phyloP scores from a whole-genome alignment of 2,797 vertebrate genomes.

The Monodelphis domestica region DNA sequence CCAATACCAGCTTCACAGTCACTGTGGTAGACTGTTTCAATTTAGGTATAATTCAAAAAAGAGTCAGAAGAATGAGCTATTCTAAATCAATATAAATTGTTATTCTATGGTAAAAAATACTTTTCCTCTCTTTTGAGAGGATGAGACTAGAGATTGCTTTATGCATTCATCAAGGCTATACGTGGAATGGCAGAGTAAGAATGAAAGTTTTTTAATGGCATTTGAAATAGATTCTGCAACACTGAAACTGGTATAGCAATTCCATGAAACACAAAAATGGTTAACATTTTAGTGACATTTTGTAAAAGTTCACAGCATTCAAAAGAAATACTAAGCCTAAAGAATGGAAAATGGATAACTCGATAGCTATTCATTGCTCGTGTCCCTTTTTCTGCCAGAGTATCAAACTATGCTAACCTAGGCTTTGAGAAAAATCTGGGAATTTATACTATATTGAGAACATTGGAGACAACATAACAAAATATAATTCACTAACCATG shows the following conservation, averaged over 20 bases:
- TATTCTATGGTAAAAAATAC: slow-evolving; percentile 51
- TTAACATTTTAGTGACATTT: slow-evolving; percentile 81
- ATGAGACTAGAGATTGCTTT: slow-evolving; percentile 31
- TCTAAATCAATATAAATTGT: slow-evolving; percentile 17
- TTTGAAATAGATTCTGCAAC: slow-evolving; percentile 64
- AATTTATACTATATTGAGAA: slow-evolving; percentile 30
- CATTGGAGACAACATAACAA: slow-evolving; percentile 27
- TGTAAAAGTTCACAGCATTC: slow-evolving; percentile 78
- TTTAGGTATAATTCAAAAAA: background rate
- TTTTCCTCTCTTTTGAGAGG: slow-evolving; percentile 56
- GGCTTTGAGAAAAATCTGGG: slow-evolving; percentile 1
- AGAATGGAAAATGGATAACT: slow-evolving; percentile 74
- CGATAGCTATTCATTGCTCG: background rate
- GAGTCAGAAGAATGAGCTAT: slow-evolving; percentile 12
- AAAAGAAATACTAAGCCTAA: slow-evolving; percentile 70
- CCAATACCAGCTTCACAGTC: background rate
- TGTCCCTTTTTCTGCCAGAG: background rate
- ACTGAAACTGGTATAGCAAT: slow-evolving; percentile 61
- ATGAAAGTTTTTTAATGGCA: slow-evolving; percentile 62
- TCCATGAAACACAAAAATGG: slow-evolving; percentile 74
- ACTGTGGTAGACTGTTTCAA: background rate
- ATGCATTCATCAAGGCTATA: slow-evolving; percentile 61
- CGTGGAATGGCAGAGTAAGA: slow-evolving; percentile 62
- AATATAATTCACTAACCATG: slow-evolving; percentile 12
- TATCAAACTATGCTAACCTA: slow-evolving; percentile 42